These are phyloP conservation scores for Chelidonichthys spinosus DNA, from an alignment of 2,797 vertebrate species.

Conservation along the genomic window DNA sequence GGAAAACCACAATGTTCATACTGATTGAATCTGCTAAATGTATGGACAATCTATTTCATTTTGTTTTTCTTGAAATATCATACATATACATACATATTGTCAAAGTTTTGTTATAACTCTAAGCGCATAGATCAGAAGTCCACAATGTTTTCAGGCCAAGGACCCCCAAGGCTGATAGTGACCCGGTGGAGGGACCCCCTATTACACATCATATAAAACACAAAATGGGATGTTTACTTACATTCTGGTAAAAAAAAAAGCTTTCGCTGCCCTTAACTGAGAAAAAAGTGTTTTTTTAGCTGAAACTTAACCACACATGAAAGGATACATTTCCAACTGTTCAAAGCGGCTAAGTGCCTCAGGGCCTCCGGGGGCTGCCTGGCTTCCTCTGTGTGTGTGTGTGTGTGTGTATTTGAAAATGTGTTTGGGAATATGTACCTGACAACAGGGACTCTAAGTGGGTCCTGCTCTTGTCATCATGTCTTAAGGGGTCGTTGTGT, in stretches of 20 bases:
- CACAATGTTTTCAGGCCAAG: no score
- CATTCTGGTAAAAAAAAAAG: not conserved
- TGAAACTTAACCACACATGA: not conserved
- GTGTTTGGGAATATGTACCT: constrained; percentile 11
- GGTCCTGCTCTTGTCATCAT: not conserved
- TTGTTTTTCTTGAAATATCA: constrained; percentile 1
- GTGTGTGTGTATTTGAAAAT: not conserved
- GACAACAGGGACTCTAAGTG: not conserved
- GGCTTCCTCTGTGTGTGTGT: not conserved
- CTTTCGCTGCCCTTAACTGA: not conserved
- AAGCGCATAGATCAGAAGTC: no score
- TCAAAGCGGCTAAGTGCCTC: not conserved
- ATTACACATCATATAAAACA: no score
- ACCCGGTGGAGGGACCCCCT: no score
- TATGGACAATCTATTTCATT: not conserved
- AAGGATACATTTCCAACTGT: not conserved
- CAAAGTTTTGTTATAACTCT: not conserved
- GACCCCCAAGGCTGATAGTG: no score
- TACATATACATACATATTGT: not conserved
- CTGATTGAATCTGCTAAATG: not conserved
- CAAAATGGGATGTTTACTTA: not conserved
- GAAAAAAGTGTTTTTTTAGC: not conserved
- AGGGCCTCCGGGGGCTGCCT: not conserved
- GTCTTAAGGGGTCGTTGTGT: not conserved
- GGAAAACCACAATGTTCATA: not conserved